Percentiles rank a stretch among this genome's conserved stretches.
Conservation (phyloP, 2,888 invertebrate genomes). For the Mystacides longicornis region DNA sequence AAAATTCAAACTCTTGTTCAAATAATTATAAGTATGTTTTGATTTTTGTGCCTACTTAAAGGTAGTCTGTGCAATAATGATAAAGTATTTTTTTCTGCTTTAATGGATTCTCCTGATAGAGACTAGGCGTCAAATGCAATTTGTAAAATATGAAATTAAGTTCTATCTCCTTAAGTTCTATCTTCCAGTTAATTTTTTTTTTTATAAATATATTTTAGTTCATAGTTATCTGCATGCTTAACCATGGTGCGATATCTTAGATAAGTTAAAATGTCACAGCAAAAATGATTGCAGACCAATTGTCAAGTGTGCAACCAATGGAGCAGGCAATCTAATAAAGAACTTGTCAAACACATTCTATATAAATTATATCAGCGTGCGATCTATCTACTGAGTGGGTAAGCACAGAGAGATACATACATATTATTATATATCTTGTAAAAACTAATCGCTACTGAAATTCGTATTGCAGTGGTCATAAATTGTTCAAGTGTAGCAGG, state of each 20-base stretch:
- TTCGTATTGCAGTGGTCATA: constrained; percentile 9
- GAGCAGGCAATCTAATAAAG: constrained; percentile 16
- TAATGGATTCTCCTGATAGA: no score
- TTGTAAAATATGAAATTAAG: no score
- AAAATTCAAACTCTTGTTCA: no score
- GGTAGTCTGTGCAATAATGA: no score
- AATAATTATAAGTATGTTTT: no score
- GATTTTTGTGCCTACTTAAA: no score
- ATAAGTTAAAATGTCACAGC: constrained; percentile 14
- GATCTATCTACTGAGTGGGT: no score
- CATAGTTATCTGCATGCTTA: not conserved
- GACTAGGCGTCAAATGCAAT: no score
- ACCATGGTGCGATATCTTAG: not conserved
- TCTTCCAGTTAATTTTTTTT: not conserved
- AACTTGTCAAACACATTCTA: constrained; percentile 16
- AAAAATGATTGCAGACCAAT: constrained; percentile 16
- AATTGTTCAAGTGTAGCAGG: constrained; percentile 7
- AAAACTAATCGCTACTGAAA: constrained; percentile 19
- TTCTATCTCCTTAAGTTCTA: no score
- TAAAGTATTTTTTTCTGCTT: no score
- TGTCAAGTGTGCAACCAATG: constrained; percentile 21
- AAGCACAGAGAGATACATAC: no score
- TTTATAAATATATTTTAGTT: not conserved
- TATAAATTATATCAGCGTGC: constrained; percentile 12
- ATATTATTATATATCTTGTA: no score